Evolutionary conservation across 2,113 vertebrate genomes (phyloP), one percentile per base, ranked within the genome.

Genomic region (Rhynchomys soricoides): DNA sequence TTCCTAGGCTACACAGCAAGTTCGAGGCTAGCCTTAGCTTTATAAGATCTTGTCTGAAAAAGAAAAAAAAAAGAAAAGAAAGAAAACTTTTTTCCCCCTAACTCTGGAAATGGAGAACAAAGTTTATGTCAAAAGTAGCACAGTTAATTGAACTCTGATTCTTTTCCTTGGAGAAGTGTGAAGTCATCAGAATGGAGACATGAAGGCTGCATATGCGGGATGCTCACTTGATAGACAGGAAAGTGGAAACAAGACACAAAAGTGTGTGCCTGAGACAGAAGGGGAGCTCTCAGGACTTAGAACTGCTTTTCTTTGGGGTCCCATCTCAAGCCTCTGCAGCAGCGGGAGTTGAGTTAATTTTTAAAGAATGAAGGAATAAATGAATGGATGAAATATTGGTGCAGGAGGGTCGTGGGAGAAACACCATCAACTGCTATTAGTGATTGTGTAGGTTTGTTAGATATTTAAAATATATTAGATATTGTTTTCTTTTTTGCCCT

Each of bases 401-500:
- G 31, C 24, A 55, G 31, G 17, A 50, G 10, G 50, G 1, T 12
- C 10, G 4, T 34, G 4, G 48, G 29, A n/a, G 19, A 91, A 70
- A 21, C 22, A 34, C 21, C 45, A 24, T 29, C 50, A 68, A 79
- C 16, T 92, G 37, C n/a, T 55, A 1, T 71, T 74, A 85, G 75
- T 50, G 68, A 78, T 31, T 79, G 21, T 3, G 85, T 4, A 57
- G 34, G 2, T 87, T 59, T 78, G 45, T 88, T 74, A 62, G 45
- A n/a, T 48, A 66, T 92, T 12, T 95, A 74, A 29, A 43, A 92
- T n/a, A n/a, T n/a, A n/a, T n/a, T n/a, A n/a, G n/a, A n/a, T n/a
- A 11, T 40, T 96, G 9, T 64, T 94, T 94, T 57, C 21, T 74
- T 92, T 13, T 34, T 74, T 70, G n/a, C 82, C 86, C 57, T n/a